Evolutionary conservation across 2,888 invertebrate species (phyloP).

Genomic region (Osmoderma eremita): DNA sequence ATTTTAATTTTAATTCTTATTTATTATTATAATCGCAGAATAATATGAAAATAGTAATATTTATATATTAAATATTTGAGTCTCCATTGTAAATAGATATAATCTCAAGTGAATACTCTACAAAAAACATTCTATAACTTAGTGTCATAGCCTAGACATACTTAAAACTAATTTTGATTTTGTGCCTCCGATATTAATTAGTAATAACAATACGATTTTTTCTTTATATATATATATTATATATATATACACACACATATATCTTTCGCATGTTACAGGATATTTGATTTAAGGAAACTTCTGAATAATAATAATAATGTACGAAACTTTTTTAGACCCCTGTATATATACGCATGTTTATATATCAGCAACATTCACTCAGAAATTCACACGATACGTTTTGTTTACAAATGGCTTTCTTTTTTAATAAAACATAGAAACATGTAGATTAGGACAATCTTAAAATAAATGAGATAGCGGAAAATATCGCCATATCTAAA

Average conservation of each 20-base stretch:
- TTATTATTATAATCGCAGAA: slow-evolving; percentile 57
- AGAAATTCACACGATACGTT: slow-evolving; percentile 39
- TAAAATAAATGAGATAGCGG: no score
- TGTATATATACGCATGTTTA: slow-evolving; percentile 14
- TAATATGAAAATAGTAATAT: slow-evolving; percentile 61
- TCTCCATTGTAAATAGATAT: slow-evolving; percentile 62
- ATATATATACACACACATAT: background rate
- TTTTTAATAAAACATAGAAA: slow-evolving; percentile 12
- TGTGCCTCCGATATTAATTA: slow-evolving; percentile 59
- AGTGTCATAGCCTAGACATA: slow-evolving; percentile 59
- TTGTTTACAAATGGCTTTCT: background rate
- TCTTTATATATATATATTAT: slow-evolving; percentile 19
- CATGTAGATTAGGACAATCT: slow-evolving; percentile 29
- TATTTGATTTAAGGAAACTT: slow-evolving; percentile 4
- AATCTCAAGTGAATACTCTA: slow-evolving; percentile 61
- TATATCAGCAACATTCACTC: slow-evolving; percentile 55
- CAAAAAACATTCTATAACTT: slow-evolving; percentile 59
- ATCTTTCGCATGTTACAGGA: slow-evolving; percentile 3
- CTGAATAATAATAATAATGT: slow-evolving; percentile 52
- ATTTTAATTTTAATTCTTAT: slow-evolving; percentile 45
- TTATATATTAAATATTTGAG: slow-evolving; percentile 59
- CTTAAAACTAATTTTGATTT: slow-evolving; percentile 61
- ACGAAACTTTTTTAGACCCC: background rate
- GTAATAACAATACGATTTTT: slow-evolving; percentile 43
- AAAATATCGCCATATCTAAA: no score